phyloP scores from a whole-genome alignment of 2,797 vertebrate species.

The Pangasius larnaudii region DNA sequence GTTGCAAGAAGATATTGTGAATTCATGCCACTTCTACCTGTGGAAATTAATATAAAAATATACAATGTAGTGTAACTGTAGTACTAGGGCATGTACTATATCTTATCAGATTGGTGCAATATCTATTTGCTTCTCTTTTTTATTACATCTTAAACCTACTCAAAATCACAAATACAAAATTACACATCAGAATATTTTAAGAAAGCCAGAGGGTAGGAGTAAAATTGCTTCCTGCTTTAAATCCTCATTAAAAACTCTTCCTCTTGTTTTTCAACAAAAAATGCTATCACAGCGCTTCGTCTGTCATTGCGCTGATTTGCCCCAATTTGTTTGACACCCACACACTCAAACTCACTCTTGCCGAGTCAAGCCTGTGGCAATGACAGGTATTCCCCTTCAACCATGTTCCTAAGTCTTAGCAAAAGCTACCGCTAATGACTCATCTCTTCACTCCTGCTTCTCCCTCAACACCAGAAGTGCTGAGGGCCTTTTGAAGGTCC shows the following conservation, averaged over 20 bases:
- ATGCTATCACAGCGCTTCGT: conserved; percentile 66
- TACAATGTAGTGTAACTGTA: background rate
- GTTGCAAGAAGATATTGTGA: background rate
- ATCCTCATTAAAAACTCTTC: conserved; percentile 54
- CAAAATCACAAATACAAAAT: background rate
- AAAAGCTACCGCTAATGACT: conserved; percentile 48
- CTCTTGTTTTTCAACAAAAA: conserved; percentile 57
- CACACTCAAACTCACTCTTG: conserved; percentile 69
- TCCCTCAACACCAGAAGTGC: conserved; percentile 36
- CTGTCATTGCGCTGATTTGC: conserved; percentile 78
- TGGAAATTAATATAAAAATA: background rate
- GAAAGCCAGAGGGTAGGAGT: conserved; percentile 33
- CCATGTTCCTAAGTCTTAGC: conserved; percentile 27
- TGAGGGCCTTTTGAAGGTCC: conserved; percentile 17
- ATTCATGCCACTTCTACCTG: background rate
- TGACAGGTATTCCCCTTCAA: conserved; percentile 78
- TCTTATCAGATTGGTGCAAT: background rate
- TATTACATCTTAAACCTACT: background rate
- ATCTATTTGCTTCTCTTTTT: background rate
- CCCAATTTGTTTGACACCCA: conserved; percentile 80
- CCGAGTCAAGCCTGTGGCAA: conserved; percentile 69
- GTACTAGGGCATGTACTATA: background rate
- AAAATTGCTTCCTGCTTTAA: conserved; percentile 36
- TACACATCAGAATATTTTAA: background rate
- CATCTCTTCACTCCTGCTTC: conserved; percentile 38